Evolutionary conservation across 2,113 vertebrate species (phyloP).

Genomic region (Apodemus speciosus): DNA sequence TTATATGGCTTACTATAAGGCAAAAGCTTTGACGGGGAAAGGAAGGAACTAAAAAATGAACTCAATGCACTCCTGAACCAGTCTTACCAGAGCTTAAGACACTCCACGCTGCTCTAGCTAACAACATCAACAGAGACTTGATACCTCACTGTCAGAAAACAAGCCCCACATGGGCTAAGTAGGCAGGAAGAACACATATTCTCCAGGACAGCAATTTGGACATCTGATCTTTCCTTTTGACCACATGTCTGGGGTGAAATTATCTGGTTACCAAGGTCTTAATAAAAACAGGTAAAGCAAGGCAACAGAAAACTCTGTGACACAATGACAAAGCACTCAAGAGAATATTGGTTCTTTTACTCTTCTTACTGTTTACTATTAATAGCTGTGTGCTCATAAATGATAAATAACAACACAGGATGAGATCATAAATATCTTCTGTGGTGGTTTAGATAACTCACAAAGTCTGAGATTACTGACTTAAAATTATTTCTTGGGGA

Average conservation of each 20-base stretch:
- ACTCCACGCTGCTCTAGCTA: constrained; percentile 15
- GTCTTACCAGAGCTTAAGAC: neutral
- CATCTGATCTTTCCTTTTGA: constrained; percentile 18
- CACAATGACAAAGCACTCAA: neutral
- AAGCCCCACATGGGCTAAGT: constrained; percentile 5
- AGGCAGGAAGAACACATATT: neutral
- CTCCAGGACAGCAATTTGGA: neutral
- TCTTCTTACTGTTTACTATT: constrained; percentile 62
- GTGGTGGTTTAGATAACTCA: neutral
- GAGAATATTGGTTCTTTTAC: constrained; percentile 8
- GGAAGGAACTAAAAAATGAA: constrained; percentile 31
- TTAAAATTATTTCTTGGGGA: neutral
- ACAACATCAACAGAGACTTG: constrained; percentile 37
- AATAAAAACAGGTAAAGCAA: constrained; percentile 45
- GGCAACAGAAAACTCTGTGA: constrained; percentile 30
- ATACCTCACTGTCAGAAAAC: neutral
- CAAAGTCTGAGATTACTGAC: constrained; percentile 14
- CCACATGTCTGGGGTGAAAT: neutral
- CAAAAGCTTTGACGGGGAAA: neutral
- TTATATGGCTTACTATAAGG: neutral
- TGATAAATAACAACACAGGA: constrained; percentile 32
- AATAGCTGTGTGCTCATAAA: constrained; percentile 45
- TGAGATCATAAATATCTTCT: constrained; percentile 42
- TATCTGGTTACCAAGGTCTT: neutral
- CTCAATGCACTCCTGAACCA: neutral